A percentile compares a stretch with the other conserved stretches of the same genome.
Conservation (phyloP, 2,888 invertebrate genomes). For the Protophormia terraenovae region DNA sequence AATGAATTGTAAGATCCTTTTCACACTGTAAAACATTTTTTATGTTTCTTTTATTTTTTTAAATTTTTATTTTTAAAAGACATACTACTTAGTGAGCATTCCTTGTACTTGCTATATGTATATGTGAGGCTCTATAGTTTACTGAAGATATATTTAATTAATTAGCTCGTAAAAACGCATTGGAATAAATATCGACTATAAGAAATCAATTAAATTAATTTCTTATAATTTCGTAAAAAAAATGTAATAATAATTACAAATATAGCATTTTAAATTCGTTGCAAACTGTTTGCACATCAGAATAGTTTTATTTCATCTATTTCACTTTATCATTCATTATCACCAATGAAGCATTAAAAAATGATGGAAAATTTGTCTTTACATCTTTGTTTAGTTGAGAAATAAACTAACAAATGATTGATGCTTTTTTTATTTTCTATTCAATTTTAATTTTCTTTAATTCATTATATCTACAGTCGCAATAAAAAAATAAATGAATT, state of each 20-base stretch:
- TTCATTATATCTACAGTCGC: too few relatives aligned
- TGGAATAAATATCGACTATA: too few relatives aligned
- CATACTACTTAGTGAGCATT: not conserved
- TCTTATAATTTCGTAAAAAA: too few relatives aligned
- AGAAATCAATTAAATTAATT: too few relatives aligned
- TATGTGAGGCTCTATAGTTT: not conserved
- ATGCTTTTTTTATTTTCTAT: not conserved
- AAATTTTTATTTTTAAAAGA: not conserved
- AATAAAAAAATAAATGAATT: too few relatives aligned
- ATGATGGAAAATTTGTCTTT: conserved; percentile 1
- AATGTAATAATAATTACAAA: too few relatives aligned
- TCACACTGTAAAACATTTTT: too few relatives aligned
- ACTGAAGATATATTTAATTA: not conserved
- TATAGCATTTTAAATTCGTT: not conserved
- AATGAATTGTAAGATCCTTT: too few relatives aligned
- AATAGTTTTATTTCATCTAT: not conserved
- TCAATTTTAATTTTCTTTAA: not conserved
- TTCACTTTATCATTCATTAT: not conserved
- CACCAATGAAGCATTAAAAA: not conserved
- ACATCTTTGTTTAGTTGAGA: not conserved
- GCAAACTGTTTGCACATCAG: not conserved
- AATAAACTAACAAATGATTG: not conserved
- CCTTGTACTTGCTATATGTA: not conserved
- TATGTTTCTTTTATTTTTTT: not conserved
- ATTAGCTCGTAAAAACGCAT: not conserved